phyloP scores from a whole-genome alignment of 2,797 vertebrate species.

The Enteromius radiatus region DNA sequence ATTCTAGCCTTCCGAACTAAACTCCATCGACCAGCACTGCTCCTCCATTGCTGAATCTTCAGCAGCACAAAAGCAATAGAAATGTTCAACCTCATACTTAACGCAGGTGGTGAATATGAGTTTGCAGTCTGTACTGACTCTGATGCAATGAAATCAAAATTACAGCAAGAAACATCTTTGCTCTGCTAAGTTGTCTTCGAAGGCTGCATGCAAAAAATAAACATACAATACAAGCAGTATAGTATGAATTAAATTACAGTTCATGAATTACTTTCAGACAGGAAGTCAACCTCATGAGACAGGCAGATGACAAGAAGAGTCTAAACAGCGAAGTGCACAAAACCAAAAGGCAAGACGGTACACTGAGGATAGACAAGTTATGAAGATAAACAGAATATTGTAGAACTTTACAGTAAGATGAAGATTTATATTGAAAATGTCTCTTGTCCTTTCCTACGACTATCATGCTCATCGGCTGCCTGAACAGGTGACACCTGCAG shows the following conservation, averaged over 20 bases:
- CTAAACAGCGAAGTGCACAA: background rate
- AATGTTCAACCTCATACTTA: background rate
- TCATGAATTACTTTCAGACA: background rate
- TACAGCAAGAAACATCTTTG: background rate
- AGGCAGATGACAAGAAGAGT: background rate
- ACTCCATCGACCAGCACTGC: background rate
- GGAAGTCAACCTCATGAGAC: background rate
- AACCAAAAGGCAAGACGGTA: constrained; percentile 4
- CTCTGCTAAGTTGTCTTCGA: background rate
- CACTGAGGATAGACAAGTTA: background rate
- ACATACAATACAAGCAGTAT: background rate
- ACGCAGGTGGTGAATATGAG: background rate
- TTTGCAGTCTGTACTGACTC: background rate
- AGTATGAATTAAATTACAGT: background rate
- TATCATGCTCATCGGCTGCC: background rate
- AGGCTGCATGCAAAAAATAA: background rate
- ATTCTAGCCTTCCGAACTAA: background rate
- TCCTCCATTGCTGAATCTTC: background rate
- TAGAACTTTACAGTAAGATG: background rate
- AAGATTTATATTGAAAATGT: background rate
- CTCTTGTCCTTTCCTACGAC: background rate
- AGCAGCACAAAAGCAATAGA: background rate
- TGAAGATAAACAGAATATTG: background rate
- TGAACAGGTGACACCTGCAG: constrained; percentile 51
- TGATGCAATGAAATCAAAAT: background rate